Conservation (phyloP, 1,140 invertebrate genomes). For the Metopolophium dirhodum region DNA sequence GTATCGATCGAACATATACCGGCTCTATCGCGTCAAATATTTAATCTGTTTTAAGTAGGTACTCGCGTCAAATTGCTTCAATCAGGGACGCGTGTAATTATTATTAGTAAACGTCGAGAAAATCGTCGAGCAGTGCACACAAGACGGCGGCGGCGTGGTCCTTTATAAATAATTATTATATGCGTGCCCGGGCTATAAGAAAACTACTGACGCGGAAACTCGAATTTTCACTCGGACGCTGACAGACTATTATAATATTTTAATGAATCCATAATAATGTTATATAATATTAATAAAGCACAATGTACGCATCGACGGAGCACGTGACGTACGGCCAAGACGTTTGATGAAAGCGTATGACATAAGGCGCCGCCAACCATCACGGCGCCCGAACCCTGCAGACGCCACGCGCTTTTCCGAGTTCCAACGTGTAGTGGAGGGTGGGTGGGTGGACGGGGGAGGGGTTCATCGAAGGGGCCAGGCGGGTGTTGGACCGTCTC, state of each 20-base stretch:
- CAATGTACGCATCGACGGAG: neutral
- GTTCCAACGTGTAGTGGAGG: neutral
- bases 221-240: neutral
- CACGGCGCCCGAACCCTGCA: neutral
- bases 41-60: neutral
- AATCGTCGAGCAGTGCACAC: neutral
- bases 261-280: conserved; percentile 5
- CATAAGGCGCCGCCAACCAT: too few species aligned
- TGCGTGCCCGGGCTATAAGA: neutral
- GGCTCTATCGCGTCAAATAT: neutral
- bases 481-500: neutral
- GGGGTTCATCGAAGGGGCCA: too few species aligned
- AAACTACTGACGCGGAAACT: conserved; percentile 21
- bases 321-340: neutral
- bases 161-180: neutral
- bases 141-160: neutral
- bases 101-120: neutral
- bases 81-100: neutral
- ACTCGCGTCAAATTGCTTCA: neutral
- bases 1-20: neutral
- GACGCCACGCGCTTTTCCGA: neutral
- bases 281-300: neutral
- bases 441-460: too few species aligned
- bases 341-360: neutral
- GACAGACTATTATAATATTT: conserved; percentile 11